phyloP scores from a whole-genome alignment of 92 coral and sea anemone species.

The Chrysogorgia sp. region DNA sequence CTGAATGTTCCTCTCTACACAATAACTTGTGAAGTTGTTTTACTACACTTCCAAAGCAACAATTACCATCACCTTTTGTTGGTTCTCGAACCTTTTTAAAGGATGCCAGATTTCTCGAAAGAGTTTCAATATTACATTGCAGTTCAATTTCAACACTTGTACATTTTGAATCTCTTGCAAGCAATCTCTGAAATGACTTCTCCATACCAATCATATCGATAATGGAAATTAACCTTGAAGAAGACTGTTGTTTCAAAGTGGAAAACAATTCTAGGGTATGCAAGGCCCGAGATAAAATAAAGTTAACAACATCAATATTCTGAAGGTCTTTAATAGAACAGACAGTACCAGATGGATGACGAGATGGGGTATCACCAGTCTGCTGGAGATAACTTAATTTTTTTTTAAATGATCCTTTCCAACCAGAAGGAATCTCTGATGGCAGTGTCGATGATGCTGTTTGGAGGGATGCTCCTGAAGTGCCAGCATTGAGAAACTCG shows the following conservation, averaged over 20 bases:
- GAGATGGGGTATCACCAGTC: background rate
- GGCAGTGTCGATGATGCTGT: too few species aligned
- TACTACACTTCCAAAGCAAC: too few species aligned
- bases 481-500: constrained; percentile 3
- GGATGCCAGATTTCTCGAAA: constrained; percentile 39
- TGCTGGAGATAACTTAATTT: background rate
- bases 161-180: too few species aligned
- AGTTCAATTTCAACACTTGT: background rate
- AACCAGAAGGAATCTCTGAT: too few species aligned
- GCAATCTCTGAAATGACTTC: too few species aligned
- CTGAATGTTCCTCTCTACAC: background rate
- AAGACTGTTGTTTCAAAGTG: constrained; percentile 6
- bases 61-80: constrained; percentile 49
- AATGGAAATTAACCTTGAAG: too few species aligned
- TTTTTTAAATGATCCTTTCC: too few species aligned
- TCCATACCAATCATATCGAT: too few species aligned
- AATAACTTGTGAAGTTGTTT: background rate
- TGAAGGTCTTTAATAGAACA: constrained; percentile 22
- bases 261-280: constrained; percentile 44
- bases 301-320: constrained; percentile 21
- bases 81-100: constrained; percentile 28
- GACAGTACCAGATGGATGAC: constrained; percentile 20
- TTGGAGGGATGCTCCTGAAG: background rate
- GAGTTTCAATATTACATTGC: constrained; percentile 35
- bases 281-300: too few species aligned